Conservation (phyloP, 2,113 vertebrate species). For the Platichthys stellatus region DNA sequence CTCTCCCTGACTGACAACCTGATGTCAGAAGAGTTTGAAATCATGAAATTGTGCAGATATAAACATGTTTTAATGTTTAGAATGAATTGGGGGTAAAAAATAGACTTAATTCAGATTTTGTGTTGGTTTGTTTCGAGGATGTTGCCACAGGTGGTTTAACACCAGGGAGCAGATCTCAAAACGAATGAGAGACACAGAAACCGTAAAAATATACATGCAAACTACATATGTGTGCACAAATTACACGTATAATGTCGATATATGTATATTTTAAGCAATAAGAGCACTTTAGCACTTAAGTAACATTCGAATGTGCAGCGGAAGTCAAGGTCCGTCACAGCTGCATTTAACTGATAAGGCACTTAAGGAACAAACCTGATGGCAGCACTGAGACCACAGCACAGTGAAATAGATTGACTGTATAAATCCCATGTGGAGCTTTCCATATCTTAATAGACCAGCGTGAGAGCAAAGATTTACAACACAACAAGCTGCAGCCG, state of each 20-base stretch:
- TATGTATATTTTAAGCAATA: background rate
- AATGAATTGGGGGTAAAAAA: too few species aligned
- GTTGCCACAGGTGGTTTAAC: background rate
- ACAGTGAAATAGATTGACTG: constrained; percentile 81
- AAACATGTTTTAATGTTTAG: too few species aligned
- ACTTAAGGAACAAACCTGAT: constrained; percentile 78
- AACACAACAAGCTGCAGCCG: constrained; percentile 60
- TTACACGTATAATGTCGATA: background rate
- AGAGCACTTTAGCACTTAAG: constrained; percentile 37
- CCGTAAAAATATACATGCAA: background rate
- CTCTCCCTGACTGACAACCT: background rate
- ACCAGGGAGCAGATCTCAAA: background rate
- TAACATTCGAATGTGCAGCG: constrained; percentile 31
- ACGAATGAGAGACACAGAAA: background rate
- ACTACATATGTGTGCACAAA: background rate
- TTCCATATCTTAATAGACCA: constrained; percentile 83
- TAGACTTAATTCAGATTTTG: too few species aligned
- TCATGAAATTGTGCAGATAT: too few species aligned
- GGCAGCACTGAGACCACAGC: constrained; percentile 78
- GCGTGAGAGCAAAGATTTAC: constrained; percentile 77
- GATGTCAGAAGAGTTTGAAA: too few species aligned
- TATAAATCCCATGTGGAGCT: constrained; percentile 80
- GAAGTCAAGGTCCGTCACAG: constrained; percentile 67
- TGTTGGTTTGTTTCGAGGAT: background rate
- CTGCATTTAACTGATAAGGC: constrained; percentile 81